Percentiles rank a stretch among this genome's conserved stretches.
phyloP scores from a whole-genome alignment of 2,113 vertebrate genomes.

The Odontesthes bonariensis region DNA sequence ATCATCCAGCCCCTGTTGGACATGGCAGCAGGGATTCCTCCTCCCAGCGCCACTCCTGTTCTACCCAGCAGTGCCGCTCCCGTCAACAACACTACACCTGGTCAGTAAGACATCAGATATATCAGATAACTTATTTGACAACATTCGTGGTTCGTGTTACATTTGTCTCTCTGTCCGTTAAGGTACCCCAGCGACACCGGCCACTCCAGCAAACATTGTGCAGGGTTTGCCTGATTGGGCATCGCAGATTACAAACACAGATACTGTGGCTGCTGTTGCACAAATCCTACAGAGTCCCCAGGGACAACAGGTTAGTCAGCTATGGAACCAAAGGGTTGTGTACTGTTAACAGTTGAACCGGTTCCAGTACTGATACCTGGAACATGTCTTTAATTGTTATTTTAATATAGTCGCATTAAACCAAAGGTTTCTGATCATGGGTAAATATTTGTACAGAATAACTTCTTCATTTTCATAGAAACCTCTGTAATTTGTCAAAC shows the following conservation, averaged over 20 bases:
- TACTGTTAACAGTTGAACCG: too few relatives aligned
- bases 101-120: conserved; percentile 74
- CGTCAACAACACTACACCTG: conserved; percentile 95
- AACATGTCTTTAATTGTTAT: too few relatives aligned
- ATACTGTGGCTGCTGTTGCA: conserved; percentile 96
- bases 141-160: background rate
- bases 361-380: background rate
- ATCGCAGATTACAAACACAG: conserved; percentile 96
- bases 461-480: background rate
- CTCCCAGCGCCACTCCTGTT: conserved; percentile 92
- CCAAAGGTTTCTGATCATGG: too few relatives aligned
- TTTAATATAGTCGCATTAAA: background rate
- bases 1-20: conserved; percentile 98
- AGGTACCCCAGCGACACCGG: conserved; percentile 97
- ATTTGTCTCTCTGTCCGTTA: background rate
- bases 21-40: conserved; percentile 96
- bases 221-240: conserved; percentile 97
- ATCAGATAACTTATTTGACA: background rate
- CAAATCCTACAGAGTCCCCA: conserved; percentile 98
- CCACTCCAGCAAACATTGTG: conserved; percentile 94
- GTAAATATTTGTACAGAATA: too few relatives aligned
- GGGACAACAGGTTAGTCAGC: conserved; percentile 92
- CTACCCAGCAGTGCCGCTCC: conserved; percentile 88
- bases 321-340: background rate
- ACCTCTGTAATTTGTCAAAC: background rate